Evolutionary conservation across 2,888 invertebrate genomes (phyloP).

Genomic region (Drosophila colorata): DNA sequence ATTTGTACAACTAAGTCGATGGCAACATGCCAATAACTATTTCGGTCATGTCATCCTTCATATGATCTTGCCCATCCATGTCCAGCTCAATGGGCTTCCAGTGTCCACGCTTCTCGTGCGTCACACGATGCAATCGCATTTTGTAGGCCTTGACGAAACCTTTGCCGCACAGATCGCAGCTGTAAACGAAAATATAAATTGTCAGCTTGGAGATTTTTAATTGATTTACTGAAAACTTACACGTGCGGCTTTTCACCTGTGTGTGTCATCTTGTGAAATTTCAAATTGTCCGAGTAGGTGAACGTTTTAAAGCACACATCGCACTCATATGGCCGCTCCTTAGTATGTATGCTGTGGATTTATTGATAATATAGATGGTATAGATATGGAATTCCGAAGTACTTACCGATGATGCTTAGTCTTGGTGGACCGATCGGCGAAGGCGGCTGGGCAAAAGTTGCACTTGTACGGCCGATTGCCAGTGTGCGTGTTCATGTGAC

Average conservation of each 20-base stretch:
- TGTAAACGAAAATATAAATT: slow-evolving; percentile 9
- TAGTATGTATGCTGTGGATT: slow-evolving; percentile 79
- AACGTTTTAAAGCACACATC: slow-evolving; percentile 83
- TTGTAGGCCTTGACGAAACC: slow-evolving; percentile 82
- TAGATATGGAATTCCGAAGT: too few species aligned
- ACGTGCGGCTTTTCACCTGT: slow-evolving; percentile 83
- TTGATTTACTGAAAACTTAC: slow-evolving; percentile 62
- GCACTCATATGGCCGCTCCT: slow-evolving; percentile 83
- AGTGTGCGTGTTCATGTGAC: slow-evolving; percentile 85
- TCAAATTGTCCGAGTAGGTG: slow-evolving; percentile 83
- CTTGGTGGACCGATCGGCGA: slow-evolving; percentile 85
- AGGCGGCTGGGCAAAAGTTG: slow-evolving; percentile 84
- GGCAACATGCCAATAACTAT: slow-evolving; percentile 39
- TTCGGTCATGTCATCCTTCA: slow-evolving; percentile 56
- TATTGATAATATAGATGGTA: not conserved
- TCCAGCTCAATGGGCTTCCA: slow-evolving; percentile 45
- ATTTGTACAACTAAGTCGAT: slow-evolving; percentile 37
- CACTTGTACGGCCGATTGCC: slow-evolving; percentile 85
- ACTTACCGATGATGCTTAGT: slow-evolving; percentile 84
- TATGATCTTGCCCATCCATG: slow-evolving; percentile 13
- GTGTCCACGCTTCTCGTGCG: slow-evolving; percentile 71
- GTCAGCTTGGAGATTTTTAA: not conserved
- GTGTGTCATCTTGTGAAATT: slow-evolving; percentile 84
- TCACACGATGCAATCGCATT: slow-evolving; percentile 78
- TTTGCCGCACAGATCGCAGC: slow-evolving; percentile 82